Conservation (phyloP, 2,888 invertebrate genomes). For the Perizoma flavofasciatum region DNA sequence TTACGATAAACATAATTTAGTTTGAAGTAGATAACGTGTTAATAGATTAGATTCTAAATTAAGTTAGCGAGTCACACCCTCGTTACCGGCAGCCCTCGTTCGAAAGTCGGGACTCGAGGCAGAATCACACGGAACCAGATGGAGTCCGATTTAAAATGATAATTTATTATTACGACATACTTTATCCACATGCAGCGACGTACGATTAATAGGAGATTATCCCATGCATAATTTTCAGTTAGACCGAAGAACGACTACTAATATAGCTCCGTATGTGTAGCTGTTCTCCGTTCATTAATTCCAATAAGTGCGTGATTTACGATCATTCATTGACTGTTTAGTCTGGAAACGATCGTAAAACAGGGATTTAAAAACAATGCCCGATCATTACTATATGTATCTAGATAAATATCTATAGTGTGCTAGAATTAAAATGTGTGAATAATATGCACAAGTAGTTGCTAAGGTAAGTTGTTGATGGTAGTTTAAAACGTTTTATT, state of each 20-base stretch:
- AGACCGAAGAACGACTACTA: slow-evolving; percentile 27
- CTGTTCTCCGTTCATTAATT: slow-evolving; percentile 28
- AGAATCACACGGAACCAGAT: slow-evolving; percentile 51
- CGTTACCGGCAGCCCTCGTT: slow-evolving; percentile 45
- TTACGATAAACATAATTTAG: slow-evolving; percentile 45
- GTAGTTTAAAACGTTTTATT: slow-evolving; percentile 8
- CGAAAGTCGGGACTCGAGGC: slow-evolving; percentile 28
- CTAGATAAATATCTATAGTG: no score
- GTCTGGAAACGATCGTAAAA: slow-evolving; percentile 28
- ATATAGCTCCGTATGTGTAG: slow-evolving; percentile 12
- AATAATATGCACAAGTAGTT: slow-evolving; percentile 26
- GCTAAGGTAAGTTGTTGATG: slow-evolving; percentile 6
- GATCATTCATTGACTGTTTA: slow-evolving; percentile 32
- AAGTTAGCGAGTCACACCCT: slow-evolving; percentile 66
- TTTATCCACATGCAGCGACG: slow-evolving; percentile 50
- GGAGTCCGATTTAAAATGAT: slow-evolving; percentile 52
- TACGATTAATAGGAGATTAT: slow-evolving; percentile 55
- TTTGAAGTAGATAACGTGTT: slow-evolving; percentile 54
- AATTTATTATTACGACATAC: slow-evolving; percentile 55
- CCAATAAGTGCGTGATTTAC: slow-evolving; percentile 28
- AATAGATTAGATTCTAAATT: slow-evolving; percentile 64
- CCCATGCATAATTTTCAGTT: slow-evolving; percentile 45
- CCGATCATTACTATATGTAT: slow-evolving; percentile 1
- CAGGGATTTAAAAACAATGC: slow-evolving; percentile 25
- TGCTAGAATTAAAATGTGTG: no score